These are phyloP conservation scores for Oscheius sp. DNA, from an alignment of 2,888 invertebrate genomes.

Conservation along the genomic window DNA sequence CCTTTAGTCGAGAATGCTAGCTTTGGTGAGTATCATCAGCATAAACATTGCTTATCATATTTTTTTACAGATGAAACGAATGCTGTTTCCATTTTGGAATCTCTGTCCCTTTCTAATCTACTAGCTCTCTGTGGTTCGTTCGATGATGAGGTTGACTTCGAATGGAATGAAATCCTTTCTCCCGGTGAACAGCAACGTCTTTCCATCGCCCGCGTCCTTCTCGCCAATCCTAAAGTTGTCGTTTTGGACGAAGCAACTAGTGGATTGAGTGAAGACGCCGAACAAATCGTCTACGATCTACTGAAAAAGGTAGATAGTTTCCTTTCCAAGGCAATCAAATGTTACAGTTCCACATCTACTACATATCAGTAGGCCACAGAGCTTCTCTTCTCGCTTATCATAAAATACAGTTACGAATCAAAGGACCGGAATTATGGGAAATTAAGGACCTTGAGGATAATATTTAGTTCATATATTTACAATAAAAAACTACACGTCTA, in stretches of 20 bases:
- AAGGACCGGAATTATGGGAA: conserved; percentile 21
- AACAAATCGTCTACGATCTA: conserved; percentile 25
- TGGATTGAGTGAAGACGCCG: conserved; percentile 23
- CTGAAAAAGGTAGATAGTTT: conserved; percentile 12
- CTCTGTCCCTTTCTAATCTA: background rate
- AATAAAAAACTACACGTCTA: no score
- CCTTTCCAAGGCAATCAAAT: background rate
- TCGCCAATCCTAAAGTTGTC: conserved; percentile 23
- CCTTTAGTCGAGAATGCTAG: background rate
- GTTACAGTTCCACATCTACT: conserved; percentile 71
- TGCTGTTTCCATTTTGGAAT: conserved; percentile 1
- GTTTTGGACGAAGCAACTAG: conserved; percentile 31
- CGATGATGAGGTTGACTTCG: conserved; percentile 17
- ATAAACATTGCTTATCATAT: no score
- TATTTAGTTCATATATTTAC: no score
- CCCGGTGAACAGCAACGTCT: conserved; percentile 96
- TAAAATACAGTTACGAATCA: conserved; percentile 70
- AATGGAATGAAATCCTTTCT: conserved; percentile 81
- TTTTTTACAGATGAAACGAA: conserved; percentile 9
- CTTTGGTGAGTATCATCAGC: background rate
- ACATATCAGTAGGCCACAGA: conserved; percentile 75
- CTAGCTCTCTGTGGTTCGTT: conserved; percentile 14
- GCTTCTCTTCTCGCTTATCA: conserved; percentile 73
- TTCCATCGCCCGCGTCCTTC: conserved; percentile 49
- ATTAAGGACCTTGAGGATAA: background rate